Base-by-base conservation (phyloP, 2,888 invertebrate genomes). In the Gymnosoma rotundatum region DNA sequence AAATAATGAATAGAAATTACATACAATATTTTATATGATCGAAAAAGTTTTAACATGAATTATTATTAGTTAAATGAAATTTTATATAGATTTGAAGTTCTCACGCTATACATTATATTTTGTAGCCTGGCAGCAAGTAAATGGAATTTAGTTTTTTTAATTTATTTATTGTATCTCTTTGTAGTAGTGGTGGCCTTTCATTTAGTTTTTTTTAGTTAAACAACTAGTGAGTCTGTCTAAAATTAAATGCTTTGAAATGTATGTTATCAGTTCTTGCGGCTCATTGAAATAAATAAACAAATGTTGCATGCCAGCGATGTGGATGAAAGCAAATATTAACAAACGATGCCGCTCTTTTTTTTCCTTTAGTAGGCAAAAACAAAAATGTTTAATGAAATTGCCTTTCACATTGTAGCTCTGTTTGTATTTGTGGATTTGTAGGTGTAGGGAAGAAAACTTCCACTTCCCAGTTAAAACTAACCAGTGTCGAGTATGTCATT, bases 211-310 rank as follows among this genome's bases (percentile, higher is more conserved):
- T 12, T 54, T 1, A 7, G 42, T 20, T 20, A 16, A 56, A 32
- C 18, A 50, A 38, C 9, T 66, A 21, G 70, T 36, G 18, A 48
- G 54, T 58, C 54, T 75, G 32, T 69, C 64, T 67, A 32, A 18
- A 58, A 38, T 56, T 32, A 36, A 54, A 76, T 38, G n/a, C 21
- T 54, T n/a, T 48, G 72, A 32, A 58, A 48, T 42, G 60, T 72
- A 66, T 70, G 66, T 79, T 83, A 79, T 75, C 83, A 79, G 75
- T 70, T 78, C 67, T 85, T 85, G 75, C 58, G 72, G 74, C 83
- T 82, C 85, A 86, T 86, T 85, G 85, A 85, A 83, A 75, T 80
- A 86, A 79, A 85, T 83, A 85, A 86, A 86, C 80, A 81, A 87
- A 83, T 83, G 76, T 69, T 83, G 83, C 83, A 79, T 75, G 79